Base-by-base conservation (phyloP, 2,888 invertebrate species). In the Drosophila aldrichi region DNA sequence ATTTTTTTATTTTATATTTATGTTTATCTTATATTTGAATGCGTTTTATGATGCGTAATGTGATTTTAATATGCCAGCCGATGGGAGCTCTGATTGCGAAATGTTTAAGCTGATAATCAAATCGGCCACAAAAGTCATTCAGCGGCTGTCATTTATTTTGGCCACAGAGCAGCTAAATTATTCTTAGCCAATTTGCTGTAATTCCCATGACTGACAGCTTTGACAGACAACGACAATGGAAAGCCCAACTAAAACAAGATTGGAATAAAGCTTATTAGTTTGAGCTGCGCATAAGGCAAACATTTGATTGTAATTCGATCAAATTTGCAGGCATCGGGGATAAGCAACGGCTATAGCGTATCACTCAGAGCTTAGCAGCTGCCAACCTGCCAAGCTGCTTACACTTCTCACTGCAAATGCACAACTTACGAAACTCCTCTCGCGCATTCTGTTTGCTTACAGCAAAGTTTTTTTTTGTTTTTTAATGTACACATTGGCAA, bases 1-100 rank as follows among this genome's bases (percentile, higher is more conserved):
- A n/a, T n/a, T n/a, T n/a, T n/a, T n/a, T n/a, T n/a, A n/a, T 38
- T 63, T 68, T 61, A 63, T 69, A 38, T 63, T 68, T 61, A 63
- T 69, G 38, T 12, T 22, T 54, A 38, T 54, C 38, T 54, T 6
- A 25, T 38, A 70, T 77, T 79, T 60, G 70, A 83, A 84, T 76
- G 66, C 60, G 58, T 67, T 74, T 81, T 79, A 65, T 70, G 71
- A 65, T 41, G 84, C 55, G 62, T 69, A 72, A 81, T 79, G 60
- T 12, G 62, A 64, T 60, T 79, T 72, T 74, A 74, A 72, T 65
- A 54, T 65, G 59, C 58, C 69, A 41, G 43, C 43, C 29, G 12
- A n/a, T 52, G 76, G 65, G 55, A 74, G 68, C 65, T 74, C 12
- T 51, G 41, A 56, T 56, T 59, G 62, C 56, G 43, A 51, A 61